Conservation (phyloP, 37 sponge, comb jelly and placozoan species). For the Spongilla lacustris region DNA sequence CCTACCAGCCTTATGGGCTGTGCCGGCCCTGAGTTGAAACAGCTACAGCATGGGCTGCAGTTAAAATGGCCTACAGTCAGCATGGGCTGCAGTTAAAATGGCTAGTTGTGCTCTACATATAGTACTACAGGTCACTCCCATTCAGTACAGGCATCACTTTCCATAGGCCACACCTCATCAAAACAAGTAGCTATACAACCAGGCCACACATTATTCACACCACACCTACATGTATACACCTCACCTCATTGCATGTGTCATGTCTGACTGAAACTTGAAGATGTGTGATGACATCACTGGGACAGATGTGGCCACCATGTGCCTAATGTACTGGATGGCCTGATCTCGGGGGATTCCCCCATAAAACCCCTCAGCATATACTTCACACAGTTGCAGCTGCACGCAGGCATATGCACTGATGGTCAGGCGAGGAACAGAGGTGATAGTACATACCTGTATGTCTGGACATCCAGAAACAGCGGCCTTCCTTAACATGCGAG, state of each 20-base stretch:
- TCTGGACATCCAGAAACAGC: background rate
- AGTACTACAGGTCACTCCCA: too few relatives aligned
- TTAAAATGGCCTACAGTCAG: too few relatives aligned
- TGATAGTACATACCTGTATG: constrained; percentile 10
- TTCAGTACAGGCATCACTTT: background rate
- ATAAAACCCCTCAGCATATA: constrained; percentile 59
- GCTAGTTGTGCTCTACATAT: too few relatives aligned
- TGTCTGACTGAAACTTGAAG: constrained; percentile 39
- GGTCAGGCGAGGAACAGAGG: background rate
- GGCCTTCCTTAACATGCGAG: background rate
- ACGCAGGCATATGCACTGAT: background rate
- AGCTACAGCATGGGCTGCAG: too few relatives aligned
- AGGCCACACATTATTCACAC: background rate
- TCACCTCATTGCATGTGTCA: constrained; percentile 53
- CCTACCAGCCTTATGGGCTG: too few relatives aligned
- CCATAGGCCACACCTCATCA: background rate
- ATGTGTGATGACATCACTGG: constrained; percentile 10
- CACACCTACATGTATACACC: background rate
- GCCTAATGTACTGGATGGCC: constrained; percentile 48
- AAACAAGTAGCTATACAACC: background rate
- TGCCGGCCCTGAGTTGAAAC: too few relatives aligned
- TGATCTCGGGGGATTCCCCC: constrained; percentile 43
- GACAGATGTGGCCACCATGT: constrained; percentile 20
- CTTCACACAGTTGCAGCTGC: constrained; percentile 64
- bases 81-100: too few relatives aligned